Evolutionary conservation across 2,797 vertebrate species (phyloP), one percentile per base, ranked within the genome.

Genomic region (Erithacus rubecula): DNA sequence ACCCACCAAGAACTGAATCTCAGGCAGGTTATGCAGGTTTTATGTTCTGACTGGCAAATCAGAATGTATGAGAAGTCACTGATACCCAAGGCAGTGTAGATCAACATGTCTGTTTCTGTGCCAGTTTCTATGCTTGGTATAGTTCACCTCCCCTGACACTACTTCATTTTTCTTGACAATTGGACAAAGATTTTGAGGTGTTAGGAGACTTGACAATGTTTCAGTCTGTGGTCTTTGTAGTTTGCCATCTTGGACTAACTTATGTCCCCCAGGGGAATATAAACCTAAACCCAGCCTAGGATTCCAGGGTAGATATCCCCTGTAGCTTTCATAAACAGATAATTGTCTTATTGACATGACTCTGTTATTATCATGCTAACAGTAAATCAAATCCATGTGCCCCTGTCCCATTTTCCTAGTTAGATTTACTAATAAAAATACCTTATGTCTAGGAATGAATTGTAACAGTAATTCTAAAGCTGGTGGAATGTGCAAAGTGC

Each of bases 11-110:
- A 94, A 72, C 59, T 64, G 80, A 94, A 92, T 92, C 83, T 90
- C 81, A 89, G 85, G 83, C 89, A 95, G 92, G 91, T 96, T 94
- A 87, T 83, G 55, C 79, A 93, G 80, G 75, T 93, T 86, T 87
- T 95, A 19, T 69, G 10, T 86, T 90, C 86, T 78, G 58, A 43
- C 51, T 95, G 91, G 82, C 60, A 92, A 95, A 95, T 71, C 37
- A 64, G 27, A 89, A 79, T 12, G 34, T 76, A 70, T 80, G 82
- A 55, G 41, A 95, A 72, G 53, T 92, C 77, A 53, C 52, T 23
- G 60, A 56, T 89, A 92, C 58, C 47, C 79, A 86, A 59, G 69
- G 24, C 20, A 8, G 52, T 21, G 34, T 41, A 63, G 74, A 72
- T 88, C 65, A 72, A 63, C 3, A 1, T 56, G 37, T 83, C 55